Evolutionary conservation across 2,113 vertebrate genomes (phyloP).

Genomic region (Ovis canadensis): DNA sequence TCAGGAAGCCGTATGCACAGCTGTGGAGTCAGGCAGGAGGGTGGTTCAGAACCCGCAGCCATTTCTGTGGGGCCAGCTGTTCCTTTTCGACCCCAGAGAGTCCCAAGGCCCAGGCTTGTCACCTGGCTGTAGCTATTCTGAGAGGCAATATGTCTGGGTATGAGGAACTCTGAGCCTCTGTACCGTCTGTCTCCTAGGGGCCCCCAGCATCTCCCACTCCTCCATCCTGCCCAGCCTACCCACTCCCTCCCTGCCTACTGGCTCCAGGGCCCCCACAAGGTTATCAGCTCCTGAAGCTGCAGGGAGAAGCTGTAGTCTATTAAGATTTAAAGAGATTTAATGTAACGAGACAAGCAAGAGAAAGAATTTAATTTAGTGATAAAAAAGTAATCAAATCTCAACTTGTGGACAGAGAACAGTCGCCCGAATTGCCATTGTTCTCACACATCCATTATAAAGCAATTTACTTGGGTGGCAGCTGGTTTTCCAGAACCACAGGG

Average conservation of each 20-base stretch:
- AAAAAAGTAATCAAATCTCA: slow-evolving; percentile 75
- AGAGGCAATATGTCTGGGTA: not conserved
- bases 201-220: not conserved
- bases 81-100: not conserved
- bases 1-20: not conserved
- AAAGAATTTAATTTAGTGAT: slow-evolving; percentile 64
- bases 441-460: slow-evolving; percentile 52
- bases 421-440: slow-evolving; percentile 35
- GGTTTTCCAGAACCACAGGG: not conserved
- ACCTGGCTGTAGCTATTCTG: not conserved
- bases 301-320: slow-evolving; percentile 45
- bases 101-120: not conserved
- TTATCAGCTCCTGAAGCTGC: slow-evolving; percentile 21
- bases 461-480: slow-evolving; percentile 15
- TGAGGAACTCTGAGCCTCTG: not conserved
- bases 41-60: not conserved
- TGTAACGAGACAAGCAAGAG: slow-evolving; percentile 28
- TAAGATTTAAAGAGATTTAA: slow-evolving; percentile 67
- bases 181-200: not conserved
- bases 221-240: not conserved
- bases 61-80: not conserved
- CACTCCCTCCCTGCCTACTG: not conserved
- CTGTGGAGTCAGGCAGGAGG: not conserved
- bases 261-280: not conserved
- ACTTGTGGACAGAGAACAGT: slow-evolving; percentile 54